These are phyloP conservation scores for Pitta sordida DNA, from an alignment of 2,113 vertebrate genomes.

Conservation along the genomic window DNA sequence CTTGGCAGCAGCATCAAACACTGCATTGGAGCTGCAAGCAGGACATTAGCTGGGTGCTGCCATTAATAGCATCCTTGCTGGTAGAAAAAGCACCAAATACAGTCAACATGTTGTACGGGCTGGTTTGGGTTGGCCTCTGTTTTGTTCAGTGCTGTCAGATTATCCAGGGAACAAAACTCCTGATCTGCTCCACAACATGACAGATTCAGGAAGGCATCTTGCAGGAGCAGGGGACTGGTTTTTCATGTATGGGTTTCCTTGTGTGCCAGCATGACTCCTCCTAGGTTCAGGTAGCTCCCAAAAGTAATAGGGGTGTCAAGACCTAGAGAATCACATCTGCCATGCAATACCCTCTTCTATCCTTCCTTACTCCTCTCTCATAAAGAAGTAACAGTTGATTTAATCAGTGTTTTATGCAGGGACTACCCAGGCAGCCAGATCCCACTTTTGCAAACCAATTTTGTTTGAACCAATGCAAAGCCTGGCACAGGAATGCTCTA, in stretches of 20 bases:
- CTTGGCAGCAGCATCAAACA: neutral
- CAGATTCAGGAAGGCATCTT: neutral
- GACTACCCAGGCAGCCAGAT: neutral
- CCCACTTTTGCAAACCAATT: neutral
- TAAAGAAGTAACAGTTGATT: neutral
- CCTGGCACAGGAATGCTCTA: neutral
- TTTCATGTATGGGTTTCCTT: neutral
- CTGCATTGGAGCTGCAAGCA: neutral
- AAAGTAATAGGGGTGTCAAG: neutral
- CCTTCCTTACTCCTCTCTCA: neutral
- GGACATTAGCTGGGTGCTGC: neutral
- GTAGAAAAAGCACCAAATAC: neutral
- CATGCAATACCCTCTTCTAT: neutral
- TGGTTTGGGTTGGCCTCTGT: neutral
- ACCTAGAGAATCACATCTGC: neutral
- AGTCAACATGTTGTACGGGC: neutral
- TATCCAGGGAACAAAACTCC: neutral
- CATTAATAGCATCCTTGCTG: neutral
- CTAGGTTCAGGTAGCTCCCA: neutral
- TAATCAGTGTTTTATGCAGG: neutral
- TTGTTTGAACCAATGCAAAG: neutral
- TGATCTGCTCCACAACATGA: neutral
- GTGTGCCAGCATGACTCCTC: fast-evolving
- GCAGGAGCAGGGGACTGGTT: fast-evolving
- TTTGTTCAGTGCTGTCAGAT: neutral